Base-by-base conservation (phyloP, 2,888 invertebrate genomes). In the Stenotaenia linearis region DNA sequence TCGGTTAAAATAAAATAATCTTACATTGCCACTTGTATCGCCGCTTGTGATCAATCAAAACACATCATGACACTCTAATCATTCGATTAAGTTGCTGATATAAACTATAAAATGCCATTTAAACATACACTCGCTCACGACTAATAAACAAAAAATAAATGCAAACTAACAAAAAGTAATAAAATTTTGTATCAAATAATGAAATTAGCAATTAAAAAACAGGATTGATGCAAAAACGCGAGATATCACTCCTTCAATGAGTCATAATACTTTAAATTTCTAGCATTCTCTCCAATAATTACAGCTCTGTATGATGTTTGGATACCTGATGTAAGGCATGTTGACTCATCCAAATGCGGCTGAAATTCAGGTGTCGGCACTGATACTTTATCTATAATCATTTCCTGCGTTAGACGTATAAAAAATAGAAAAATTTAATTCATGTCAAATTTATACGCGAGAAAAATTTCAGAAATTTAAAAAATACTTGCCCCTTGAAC, bases 401-500 rank as follows among this genome's bases (percentile, higher is more conserved):
- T 23, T 23, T 69, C 69, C 69, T 69, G 18, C 12, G 12, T 12
- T 45, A 45, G 12, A 28, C 23, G n/a, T 0, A 69, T 25, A 69
- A 7, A 61, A 25, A 25, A 69, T 15, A 6, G 7, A 2, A 23
- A 4, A 21, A 40, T 35, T 35, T 6, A 6, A 6, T 35, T 35
- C 35, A 35, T 6, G 35, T 6, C 4, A 35, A 32, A 6, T 32
- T 32, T 32, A 6, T 1, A 1, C 4, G 15, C 15, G 12, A 45
- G 5, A 45, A 45, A 15, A 15, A 45, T 25, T 15, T 69, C n/a
- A 25, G 23, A 7, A 56, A 23, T 25, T 69, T 69, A 23, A 10
- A 69, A 69, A 32, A 75, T 32, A 78, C 61, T 78, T 76, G 78
- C 75, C 78, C 30, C 50, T 80, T 87, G 87, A 2, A 90, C 88